These are phyloP conservation scores for Melozone crissalis DNA, from an alignment of 2,113 vertebrate genomes.

Conservation along the genomic window DNA sequence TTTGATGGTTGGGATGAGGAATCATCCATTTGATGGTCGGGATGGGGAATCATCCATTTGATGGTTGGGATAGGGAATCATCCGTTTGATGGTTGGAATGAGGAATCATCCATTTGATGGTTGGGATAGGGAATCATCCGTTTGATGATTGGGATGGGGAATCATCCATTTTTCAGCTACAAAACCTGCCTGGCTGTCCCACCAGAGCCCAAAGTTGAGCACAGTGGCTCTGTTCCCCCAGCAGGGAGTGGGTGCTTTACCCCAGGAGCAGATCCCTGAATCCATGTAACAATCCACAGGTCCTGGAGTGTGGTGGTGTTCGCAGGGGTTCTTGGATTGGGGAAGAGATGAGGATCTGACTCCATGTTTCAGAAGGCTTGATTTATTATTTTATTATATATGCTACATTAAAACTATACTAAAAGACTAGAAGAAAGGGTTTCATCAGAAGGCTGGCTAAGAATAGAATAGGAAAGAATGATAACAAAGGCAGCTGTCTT, in stretches of 20 bases:
- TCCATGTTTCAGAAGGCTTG: too few relatives aligned
- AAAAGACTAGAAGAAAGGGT: too few relatives aligned
- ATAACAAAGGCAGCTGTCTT: too few relatives aligned
- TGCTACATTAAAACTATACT: too few relatives aligned
- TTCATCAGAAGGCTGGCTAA: too few relatives aligned
- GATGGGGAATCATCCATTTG: neutral
- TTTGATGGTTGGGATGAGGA: neutral
- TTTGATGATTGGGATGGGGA: neutral
- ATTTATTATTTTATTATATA: too few relatives aligned
- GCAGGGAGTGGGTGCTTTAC: rapidly evolving
- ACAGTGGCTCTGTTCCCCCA: rapidly evolving
- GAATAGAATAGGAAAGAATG: too few relatives aligned
- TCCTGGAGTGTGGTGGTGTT: too few relatives aligned
- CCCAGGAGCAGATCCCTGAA: neutral
- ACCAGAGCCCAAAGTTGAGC: too few relatives aligned
- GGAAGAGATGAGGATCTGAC: too few relatives aligned
- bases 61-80: neutral
- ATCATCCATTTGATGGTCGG: neutral
- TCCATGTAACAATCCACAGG: rapidly evolving
- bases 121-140: neutral
- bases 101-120: neutral
- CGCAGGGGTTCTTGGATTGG: too few relatives aligned
- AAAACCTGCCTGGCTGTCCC: neutral
- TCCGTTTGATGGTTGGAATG: neutral
- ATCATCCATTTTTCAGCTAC: rapidly evolving